A percentile compares a stretch with the other conserved stretches of the same genome.
Evolutionary conservation across 1,140 invertebrate genomes (phyloP).

Genomic region (Conus betulinus): DNA sequence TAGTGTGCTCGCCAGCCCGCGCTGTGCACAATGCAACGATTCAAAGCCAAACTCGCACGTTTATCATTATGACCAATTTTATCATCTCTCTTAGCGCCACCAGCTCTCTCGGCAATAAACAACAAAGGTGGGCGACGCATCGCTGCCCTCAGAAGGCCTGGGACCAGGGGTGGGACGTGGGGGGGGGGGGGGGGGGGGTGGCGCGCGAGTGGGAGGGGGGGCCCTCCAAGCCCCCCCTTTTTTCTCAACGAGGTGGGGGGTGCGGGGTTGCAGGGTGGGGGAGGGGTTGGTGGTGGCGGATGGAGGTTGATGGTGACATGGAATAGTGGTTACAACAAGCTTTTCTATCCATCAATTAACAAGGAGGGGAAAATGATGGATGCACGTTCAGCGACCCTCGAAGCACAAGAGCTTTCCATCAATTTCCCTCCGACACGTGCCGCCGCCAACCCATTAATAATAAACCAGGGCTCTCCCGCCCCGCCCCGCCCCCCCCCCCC

Average conservation of each 20-base stretch:
- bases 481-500: background rate
- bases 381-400: background rate
- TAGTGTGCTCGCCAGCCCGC: too few relatives aligned
- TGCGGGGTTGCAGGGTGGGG: background rate
- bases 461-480: background rate
- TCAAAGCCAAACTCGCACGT: too few relatives aligned
- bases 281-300: background rate
- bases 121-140: background rate
- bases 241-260: background rate
- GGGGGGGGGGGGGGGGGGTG: background rate
- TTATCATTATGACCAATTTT: too few relatives aligned
- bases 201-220: background rate
- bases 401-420: slow-evolving; percentile 4
- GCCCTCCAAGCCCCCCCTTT: too few relatives aligned
- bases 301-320: background rate
- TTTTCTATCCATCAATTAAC: background rate
- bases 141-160: too few relatives aligned
- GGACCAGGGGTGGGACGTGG: background rate
- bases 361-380: background rate
- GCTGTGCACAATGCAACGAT: too few relatives aligned
- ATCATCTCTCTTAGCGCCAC: too few relatives aligned
- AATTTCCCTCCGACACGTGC: background rate
- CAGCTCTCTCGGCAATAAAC: too few relatives aligned
- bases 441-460: background rate
- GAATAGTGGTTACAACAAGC: background rate